Evolutionary conservation across 2,888 invertebrate genomes (phyloP).

Genomic region (Apantesis nais): DNA sequence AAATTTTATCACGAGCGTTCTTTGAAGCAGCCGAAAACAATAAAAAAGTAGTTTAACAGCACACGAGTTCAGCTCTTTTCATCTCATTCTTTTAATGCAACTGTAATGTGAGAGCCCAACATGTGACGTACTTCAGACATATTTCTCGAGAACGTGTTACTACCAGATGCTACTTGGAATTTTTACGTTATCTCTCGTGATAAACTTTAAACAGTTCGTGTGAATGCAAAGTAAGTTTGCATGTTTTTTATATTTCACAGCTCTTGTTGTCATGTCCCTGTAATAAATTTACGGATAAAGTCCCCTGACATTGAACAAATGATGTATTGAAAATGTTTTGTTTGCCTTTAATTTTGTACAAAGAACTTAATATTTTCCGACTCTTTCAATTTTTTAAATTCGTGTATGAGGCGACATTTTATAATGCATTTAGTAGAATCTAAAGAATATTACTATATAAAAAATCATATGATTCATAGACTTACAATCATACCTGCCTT

Average conservation of each 20-base stretch:
- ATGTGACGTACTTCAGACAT: constrained; percentile 39
- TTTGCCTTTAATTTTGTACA: constrained; percentile 5
- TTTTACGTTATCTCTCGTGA: constrained; percentile 37
- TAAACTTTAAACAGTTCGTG: constrained; percentile 47
- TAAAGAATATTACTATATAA: not conserved
- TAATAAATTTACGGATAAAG: constrained; percentile 19
- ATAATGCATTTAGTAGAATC: not conserved
- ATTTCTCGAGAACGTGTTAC: constrained; percentile 38
- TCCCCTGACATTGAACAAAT: constrained; percentile 21
- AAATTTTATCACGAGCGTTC: constrained; percentile 16
- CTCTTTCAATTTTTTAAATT: not conserved
- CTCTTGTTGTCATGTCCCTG: constrained; percentile 29
- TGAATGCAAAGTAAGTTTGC: constrained; percentile 49
- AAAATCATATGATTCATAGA: too few species aligned
- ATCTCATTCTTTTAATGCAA: constrained; percentile 34
- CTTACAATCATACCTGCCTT: too few species aligned
- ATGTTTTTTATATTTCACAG: constrained; percentile 42
- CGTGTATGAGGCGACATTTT: not conserved
- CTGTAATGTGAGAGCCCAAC: constrained; percentile 35
- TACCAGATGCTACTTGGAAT: constrained; percentile 42
- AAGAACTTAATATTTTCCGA: not conserved
- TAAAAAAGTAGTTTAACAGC: constrained; percentile 30
- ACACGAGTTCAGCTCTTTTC: constrained; percentile 24
- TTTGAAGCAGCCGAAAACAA: constrained; percentile 31
- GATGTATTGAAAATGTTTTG: constrained; percentile 22